These are phyloP conservation scores for Pachycephus smyrnensis DNA, from an alignment of 2,888 invertebrate species.

Conservation along the genomic window DNA sequence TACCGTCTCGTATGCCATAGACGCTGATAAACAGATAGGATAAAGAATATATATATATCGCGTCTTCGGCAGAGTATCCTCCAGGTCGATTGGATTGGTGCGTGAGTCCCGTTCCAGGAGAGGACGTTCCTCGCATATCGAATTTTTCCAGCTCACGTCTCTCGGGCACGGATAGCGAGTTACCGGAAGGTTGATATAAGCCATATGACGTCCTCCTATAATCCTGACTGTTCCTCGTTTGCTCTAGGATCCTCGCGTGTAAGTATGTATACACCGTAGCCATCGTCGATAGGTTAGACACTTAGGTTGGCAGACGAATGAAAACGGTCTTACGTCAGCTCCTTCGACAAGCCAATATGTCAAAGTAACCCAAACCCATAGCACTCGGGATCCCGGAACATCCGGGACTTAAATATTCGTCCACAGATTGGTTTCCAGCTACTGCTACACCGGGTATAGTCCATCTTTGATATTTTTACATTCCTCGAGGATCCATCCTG, in stretches of 20 bases:
- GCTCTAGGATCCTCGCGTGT: background rate
- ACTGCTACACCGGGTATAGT: background rate
- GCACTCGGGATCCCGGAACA: background rate
- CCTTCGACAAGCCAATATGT: slow-evolving; percentile 37
- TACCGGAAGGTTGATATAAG: background rate
- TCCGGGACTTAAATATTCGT: slow-evolving; percentile 36
- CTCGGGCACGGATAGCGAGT: background rate
- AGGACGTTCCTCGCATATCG: background rate
- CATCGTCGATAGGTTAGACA: background rate
- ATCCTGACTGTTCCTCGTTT: background rate
- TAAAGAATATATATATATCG: background rate
- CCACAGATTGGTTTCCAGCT: slow-evolving; percentile 23
- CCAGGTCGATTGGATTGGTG: background rate
- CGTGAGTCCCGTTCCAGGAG: background rate
- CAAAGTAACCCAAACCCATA: slow-evolving; percentile 25
- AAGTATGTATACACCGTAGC: background rate
- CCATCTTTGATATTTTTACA: slow-evolving; percentile 25
- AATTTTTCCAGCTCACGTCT: background rate
- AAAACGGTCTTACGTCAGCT: slow-evolving; percentile 18
- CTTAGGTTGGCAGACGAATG: background rate
- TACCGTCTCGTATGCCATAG: background rate
- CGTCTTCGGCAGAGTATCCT: background rate
- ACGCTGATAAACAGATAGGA: background rate
- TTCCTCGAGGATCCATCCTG: background rate
- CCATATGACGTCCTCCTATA: background rate